Conservation (phyloP, 1,140 invertebrate species). For the Drosophila baimaii region DNA sequence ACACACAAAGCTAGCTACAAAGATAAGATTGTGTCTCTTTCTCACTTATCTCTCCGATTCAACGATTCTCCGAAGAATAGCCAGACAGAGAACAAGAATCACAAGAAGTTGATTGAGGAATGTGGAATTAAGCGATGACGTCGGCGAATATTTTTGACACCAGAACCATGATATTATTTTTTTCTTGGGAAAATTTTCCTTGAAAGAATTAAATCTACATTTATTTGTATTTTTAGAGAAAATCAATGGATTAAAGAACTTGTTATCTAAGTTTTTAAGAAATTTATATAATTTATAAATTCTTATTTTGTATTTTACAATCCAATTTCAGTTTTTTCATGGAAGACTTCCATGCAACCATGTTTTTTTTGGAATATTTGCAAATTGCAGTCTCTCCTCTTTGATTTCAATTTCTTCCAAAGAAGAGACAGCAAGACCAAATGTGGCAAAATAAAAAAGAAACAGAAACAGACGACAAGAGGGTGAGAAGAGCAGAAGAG, state of each 20-base stretch:
- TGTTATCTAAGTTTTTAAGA: no score
- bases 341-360: slow-evolving; percentile 8
- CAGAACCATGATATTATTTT: slow-evolving; percentile 27
- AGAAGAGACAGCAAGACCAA: slow-evolving; percentile 36
- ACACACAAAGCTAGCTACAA: slow-evolving; percentile 8
- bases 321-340: slow-evolving; percentile 26
- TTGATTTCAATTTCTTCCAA: slow-evolving; percentile 49
- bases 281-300: not conserved
- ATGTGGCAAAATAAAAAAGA: slow-evolving; percentile 23
- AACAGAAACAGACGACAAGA: not conserved
- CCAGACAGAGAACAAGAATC: slow-evolving; percentile 3
- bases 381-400: slow-evolving; percentile 28
- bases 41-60: slow-evolving; percentile 11
- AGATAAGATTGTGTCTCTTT: slow-evolving; percentile 36
- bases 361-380: slow-evolving; percentile 15
- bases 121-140: slow-evolving; percentile 53
- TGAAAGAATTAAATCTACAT: not conserved
- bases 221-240: not conserved
- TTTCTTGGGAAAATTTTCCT: not conserved
- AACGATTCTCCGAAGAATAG: not conserved
- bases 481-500: not conserved
- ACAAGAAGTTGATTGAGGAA: slow-evolving; percentile 24
- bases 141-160: slow-evolving; percentile 41
- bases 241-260: no score
- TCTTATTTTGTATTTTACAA: not conserved